Percentiles rank a stretch among this genome's conserved stretches.
Evolutionary conservation across 2,797 vertebrate genomes (phyloP).

Genomic region (Enteromius mattozi): DNA sequence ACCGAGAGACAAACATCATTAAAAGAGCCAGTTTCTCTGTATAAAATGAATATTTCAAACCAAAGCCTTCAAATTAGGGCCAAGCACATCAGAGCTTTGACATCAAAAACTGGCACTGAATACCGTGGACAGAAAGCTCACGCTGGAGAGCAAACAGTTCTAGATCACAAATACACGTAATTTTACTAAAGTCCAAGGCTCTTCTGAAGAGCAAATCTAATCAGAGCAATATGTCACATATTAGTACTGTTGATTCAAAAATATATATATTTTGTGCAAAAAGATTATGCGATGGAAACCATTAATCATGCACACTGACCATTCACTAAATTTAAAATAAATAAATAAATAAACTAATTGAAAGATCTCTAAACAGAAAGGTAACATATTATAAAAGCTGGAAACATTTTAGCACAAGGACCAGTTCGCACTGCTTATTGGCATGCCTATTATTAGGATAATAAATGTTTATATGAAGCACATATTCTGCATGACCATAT

Average conservation of each 20-base stretch:
- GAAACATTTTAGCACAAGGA: no score
- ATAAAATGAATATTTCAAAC: slow-evolving; percentile 26
- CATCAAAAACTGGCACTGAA: slow-evolving; percentile 29
- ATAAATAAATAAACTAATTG: not conserved
- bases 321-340: not conserved
- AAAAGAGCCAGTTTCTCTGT: slow-evolving; percentile 11
- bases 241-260: not conserved
- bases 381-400: not conserved
- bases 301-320: not conserved
- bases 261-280: not conserved
- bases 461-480: not conserved
- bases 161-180: slow-evolving; percentile 43
- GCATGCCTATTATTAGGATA: not conserved
- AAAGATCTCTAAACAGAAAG: not conserved
- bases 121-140: slow-evolving; percentile 3
- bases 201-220: slow-evolving; percentile 1
- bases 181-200: not conserved
- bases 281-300: not conserved
- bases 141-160: slow-evolving; percentile 20
- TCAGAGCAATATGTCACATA: not conserved
- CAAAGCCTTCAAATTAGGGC: slow-evolving; percentile 28
- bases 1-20: slow-evolving; percentile 36
- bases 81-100: slow-evolving; percentile 31
- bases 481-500: not conserved
- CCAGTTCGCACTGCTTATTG: no score